Evolutionary conservation across 2,797 vertebrate genomes (phyloP).

Genomic region (Chelidonichthys spinosus): DNA sequence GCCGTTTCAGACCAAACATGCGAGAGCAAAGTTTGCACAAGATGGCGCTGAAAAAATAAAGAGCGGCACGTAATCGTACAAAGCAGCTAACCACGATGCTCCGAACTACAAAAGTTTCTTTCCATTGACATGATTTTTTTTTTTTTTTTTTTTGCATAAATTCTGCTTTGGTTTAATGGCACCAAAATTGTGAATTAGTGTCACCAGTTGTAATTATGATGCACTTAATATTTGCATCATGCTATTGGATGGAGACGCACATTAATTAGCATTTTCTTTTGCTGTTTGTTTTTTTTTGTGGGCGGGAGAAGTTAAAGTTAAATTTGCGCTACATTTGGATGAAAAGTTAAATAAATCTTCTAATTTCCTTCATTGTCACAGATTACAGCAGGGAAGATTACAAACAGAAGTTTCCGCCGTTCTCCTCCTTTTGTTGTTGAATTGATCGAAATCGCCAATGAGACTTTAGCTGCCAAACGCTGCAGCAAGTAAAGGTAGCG

Average conservation of each 20-base stretch:
- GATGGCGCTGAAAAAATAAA: neutral
- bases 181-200: neutral
- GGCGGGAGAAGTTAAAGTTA: neutral
- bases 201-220: neutral
- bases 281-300: neutral
- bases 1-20: constrained; percentile 4
- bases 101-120: neutral
- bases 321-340: neutral
- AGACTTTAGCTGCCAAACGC: neutral
- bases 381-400: neutral
- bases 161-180: no score
- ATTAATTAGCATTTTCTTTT: neutral
- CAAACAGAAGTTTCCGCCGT: neutral
- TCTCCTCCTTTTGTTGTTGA: neutral
- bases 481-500: neutral
- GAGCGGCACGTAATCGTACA: constrained; percentile 10
- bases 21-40: neutral
- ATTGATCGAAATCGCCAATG: fast-evolving
- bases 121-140: neutral
- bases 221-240: neutral
- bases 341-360: neutral
- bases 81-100: constrained; percentile 23
- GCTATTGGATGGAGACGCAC: neutral
- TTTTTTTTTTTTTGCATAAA: neutral
- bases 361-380: no score